A percentile compares a stretch with the other conserved stretches of the same genome.
These are phyloP conservation scores for Aspidoscelis tigris DNA, from an alignment of 2,113 vertebrate species.

Conservation along the genomic window DNA sequence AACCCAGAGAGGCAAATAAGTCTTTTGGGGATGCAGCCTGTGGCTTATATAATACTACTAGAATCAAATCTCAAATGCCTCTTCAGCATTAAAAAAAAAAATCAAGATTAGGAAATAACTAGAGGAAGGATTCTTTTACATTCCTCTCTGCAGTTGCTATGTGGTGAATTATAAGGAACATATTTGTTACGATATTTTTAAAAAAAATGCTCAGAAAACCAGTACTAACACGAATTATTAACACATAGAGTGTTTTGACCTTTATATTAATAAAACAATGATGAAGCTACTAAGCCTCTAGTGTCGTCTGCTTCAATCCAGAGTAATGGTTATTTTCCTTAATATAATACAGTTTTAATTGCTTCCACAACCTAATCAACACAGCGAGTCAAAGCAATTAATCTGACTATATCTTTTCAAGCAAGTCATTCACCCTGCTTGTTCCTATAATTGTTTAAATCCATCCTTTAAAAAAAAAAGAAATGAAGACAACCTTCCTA, in stretches of 20 bases:
- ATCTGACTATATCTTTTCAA: slow-evolving; percentile 17
- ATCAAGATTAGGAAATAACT: neutral
- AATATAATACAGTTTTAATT: slow-evolving; percentile 35
- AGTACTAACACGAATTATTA: slow-evolving; percentile 11
- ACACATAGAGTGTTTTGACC: neutral
- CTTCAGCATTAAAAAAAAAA: neutral
- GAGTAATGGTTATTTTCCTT: slow-evolving; percentile 6
- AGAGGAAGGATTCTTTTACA: neutral
- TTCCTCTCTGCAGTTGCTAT: neutral
- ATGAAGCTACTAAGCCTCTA: neutral
- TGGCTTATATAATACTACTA: neutral
- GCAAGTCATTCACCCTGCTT: neutral
- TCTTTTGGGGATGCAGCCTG: no score
- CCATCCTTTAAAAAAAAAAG: neutral
- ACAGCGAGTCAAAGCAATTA: slow-evolving; percentile 32
- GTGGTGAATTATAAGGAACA: slow-evolving; percentile 5
- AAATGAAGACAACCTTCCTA: neutral
- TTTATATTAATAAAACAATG: slow-evolving; percentile 10
- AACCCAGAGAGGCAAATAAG: no score
- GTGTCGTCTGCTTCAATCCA: neutral
- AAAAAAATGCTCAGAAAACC: neutral
- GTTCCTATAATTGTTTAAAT: neutral
- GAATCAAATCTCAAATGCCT: neutral
- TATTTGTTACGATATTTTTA: slow-evolving; percentile 1
- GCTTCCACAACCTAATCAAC: neutral